phyloP scores from a whole-genome alignment of 2,113 vertebrate genomes.

The Prietella phreatophila region DNA sequence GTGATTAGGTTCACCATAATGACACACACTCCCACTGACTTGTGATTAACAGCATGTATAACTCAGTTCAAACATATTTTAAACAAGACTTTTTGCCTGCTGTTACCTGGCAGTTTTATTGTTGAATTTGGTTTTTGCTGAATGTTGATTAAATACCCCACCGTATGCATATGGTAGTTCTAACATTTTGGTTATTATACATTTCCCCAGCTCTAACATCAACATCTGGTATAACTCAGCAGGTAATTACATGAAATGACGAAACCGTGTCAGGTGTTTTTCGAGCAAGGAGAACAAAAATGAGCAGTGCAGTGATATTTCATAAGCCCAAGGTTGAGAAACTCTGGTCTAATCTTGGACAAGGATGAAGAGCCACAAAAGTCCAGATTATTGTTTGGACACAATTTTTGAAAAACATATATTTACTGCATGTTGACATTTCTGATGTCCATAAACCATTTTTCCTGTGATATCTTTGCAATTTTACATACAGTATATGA shows the following conservation, averaged over 20 bases:
- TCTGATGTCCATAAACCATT: not conserved
- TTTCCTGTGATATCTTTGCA: not conserved
- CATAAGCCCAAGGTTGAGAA: not conserved
- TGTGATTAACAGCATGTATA: slow-evolving; percentile 70
- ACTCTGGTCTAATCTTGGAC: not conserved
- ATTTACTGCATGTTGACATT: not conserved
- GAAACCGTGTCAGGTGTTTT: not conserved
- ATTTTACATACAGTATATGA: not conserved
- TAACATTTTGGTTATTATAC: not conserved
- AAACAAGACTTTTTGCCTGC: slow-evolving; percentile 15
- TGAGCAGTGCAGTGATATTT: not conserved
- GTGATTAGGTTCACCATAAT: slow-evolving; percentile 66
- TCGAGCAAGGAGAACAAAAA: not conserved
- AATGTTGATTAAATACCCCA: not conserved
- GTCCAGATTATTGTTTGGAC: not conserved
- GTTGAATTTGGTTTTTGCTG: not conserved
- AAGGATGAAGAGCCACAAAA: not conserved
- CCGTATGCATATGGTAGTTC: not conserved
- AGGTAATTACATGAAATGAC: not conserved
- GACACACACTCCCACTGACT: slow-evolving; percentile 71
- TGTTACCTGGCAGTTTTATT: not conserved
- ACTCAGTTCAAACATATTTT: slow-evolving; percentile 59
- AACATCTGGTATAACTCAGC: slow-evolving; percentile 16
- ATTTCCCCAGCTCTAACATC: slow-evolving; percentile 42
- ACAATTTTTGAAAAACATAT: not conserved